Conservation (phyloP, 2,113 vertebrate species). For the Callithrix jacchus region DNA sequence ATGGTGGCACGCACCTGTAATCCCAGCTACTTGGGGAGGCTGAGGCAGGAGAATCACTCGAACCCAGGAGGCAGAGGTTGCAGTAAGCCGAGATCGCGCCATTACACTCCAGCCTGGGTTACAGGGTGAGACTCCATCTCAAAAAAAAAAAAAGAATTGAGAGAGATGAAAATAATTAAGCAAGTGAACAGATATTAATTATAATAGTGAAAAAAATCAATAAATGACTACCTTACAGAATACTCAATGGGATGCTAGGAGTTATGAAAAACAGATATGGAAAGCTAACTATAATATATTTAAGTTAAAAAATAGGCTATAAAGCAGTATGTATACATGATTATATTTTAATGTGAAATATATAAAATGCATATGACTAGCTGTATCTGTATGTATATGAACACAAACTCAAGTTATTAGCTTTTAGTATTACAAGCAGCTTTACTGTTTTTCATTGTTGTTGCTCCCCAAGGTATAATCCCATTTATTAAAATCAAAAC, state of each 20-base stretch:
- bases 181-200: not conserved
- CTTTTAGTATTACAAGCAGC: not conserved
- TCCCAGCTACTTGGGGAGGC: too few relatives aligned
- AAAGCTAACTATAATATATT: not conserved
- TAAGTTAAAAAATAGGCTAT: not conserved
- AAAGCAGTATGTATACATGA: not conserved
- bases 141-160: too few relatives aligned
- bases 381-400: not conserved
- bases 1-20: too few relatives aligned
- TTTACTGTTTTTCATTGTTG: not conserved
- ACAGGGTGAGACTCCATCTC: too few relatives aligned
- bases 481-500: too few relatives aligned
- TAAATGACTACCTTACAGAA: constrained; percentile 12
- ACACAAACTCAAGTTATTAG: constrained; percentile 30
- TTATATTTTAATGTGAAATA: not conserved
- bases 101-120: too few relatives aligned
- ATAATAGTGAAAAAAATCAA: not conserved
- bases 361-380: not conserved
- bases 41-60: too few relatives aligned
- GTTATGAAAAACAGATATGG: not conserved
- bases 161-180: not conserved
- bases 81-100: too few relatives aligned
- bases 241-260: not conserved
- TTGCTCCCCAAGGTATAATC: too few relatives aligned
- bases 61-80: too few relatives aligned